A percentile compares a stretch with the other conserved stretches of the same genome.
phyloP scores from a whole-genome alignment of 2,888 invertebrate genomes.

The Drosophila antonietae region DNA sequence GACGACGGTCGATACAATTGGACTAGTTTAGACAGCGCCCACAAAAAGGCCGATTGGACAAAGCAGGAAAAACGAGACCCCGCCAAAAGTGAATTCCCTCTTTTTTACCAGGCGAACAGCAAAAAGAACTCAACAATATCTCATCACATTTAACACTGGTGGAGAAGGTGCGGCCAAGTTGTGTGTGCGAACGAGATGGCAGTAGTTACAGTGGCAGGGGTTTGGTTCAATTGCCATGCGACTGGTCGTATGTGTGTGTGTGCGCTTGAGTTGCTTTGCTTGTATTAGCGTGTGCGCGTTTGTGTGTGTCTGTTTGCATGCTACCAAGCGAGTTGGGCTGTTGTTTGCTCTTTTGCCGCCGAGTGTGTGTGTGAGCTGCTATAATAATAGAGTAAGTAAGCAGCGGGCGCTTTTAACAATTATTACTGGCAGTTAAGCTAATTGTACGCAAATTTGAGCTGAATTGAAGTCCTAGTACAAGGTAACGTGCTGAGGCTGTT shows the following conservation, averaged over 20 bases:
- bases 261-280: constrained; percentile 12
- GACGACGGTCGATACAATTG: constrained; percentile 71
- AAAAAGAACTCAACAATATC: constrained; percentile 50
- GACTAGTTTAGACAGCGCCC: constrained; percentile 71
- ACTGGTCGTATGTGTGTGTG: constrained; percentile 65
- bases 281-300: not conserved
- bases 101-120: constrained; percentile 84
- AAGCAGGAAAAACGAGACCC: constrained; percentile 84
- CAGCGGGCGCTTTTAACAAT: constrained; percentile 33
- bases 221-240: constrained; percentile 68
- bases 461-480: constrained; percentile 11
- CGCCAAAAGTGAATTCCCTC: constrained; percentile 85
- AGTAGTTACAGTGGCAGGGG: constrained; percentile 66
- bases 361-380: not conserved
- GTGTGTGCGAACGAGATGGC: constrained; percentile 64
- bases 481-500: constrained; percentile 34
- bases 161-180: constrained; percentile 64
- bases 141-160: constrained; percentile 53
- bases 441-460: constrained; percentile 11
- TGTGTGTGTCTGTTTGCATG: constrained; percentile 20
- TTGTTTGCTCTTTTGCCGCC: constrained; percentile 41
- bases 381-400: constrained; percentile 9
- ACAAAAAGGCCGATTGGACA: constrained; percentile 78
- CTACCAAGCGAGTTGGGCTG: constrained; percentile 31
- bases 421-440: constrained; percentile 36